A percentile compares a stretch with the other conserved stretches of the same genome.
Evolutionary conservation across 2,113 vertebrate species (phyloP).

Genomic region (Dolichallabes microphthalmus): DNA sequence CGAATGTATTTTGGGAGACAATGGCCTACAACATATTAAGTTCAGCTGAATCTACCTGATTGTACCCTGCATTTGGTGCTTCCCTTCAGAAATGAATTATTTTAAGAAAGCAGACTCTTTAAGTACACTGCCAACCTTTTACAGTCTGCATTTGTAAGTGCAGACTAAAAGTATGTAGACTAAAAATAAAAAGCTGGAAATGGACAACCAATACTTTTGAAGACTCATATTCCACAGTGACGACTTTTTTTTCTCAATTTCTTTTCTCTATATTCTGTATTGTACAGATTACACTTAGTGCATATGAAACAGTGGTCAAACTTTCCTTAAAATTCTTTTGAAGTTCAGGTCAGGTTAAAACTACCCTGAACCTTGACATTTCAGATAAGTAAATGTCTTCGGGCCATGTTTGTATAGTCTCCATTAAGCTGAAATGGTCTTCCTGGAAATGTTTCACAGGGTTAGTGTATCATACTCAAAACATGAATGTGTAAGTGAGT

Average conservation of each 20-base stretch:
- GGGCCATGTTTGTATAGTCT: not conserved
- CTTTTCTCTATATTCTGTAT: not conserved
- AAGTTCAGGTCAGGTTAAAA: not conserved
- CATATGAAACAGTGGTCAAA: not conserved
- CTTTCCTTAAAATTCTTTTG: not conserved
- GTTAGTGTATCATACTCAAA: not conserved
- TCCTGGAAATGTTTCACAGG: not conserved
- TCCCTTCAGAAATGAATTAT: not conserved
- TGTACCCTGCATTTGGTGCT: not conserved
- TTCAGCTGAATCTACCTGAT: not conserved
- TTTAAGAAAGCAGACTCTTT: not conserved
- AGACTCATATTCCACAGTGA: not conserved
- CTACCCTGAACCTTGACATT: not conserved
- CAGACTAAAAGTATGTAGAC: not conserved
- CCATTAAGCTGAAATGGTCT: too few relatives aligned
- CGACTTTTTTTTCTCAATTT: not conserved
- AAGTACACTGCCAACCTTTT: not conserved
- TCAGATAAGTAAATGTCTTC: not conserved
- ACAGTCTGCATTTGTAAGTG: not conserved
- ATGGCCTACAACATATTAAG: constrained; percentile 12
- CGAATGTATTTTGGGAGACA: constrained; percentile 16
- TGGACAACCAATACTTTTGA: not conserved
- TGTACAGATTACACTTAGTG: not conserved
- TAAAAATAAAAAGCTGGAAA: not conserved
- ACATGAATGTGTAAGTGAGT: not conserved